Evolutionary conservation across 2,888 invertebrate genomes (phyloP), one percentile per base, ranked within the genome.

Genomic region (Morpho deidamia): DNA sequence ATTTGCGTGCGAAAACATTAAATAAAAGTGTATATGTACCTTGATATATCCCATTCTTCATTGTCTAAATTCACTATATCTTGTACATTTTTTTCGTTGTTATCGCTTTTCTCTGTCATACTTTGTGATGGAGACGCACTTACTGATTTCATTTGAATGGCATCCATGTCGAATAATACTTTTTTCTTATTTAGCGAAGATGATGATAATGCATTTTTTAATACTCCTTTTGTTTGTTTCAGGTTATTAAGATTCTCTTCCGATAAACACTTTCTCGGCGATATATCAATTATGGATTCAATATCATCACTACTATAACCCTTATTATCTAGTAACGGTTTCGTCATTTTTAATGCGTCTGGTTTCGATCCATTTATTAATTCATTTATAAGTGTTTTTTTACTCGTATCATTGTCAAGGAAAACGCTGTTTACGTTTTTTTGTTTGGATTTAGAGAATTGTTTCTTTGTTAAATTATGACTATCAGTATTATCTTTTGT

Each of bases 121-220:
- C 88, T 89, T 69, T 87, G 86, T 39, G 90, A 89, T n/a, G 89
- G 86, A n/a, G 88, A 88, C 43, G 87, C 86, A 65, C 90, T 90
- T 1, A 89, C 72, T 1, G 89, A 90, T 66, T 90, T 90, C 82
- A 87, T 89, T 75, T 90, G 88, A 65, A 90, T 87, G 4, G 90
- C 86, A 64, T 91, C 91, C 74, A 93, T 84, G 77, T 93, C 92
- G 65, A 93, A 93, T 44, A 92, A 66, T 7, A 93, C 93, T 76
- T 91, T 92, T 71, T 93, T 93, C 65, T 93, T 93, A 23, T 90
- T 84, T 32, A 92, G 69, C 42, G 91, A 91, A 38, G 89, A 90
- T 14, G 80, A 81, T 0, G 92, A 91, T 2, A 91, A 86, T 44
- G 85, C 90, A 68, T 85, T 89, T 78, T 93, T 93, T 37, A 93